Conservation (phyloP, 2,797 vertebrate species). For the Micropoecilia bifurca region DNA sequence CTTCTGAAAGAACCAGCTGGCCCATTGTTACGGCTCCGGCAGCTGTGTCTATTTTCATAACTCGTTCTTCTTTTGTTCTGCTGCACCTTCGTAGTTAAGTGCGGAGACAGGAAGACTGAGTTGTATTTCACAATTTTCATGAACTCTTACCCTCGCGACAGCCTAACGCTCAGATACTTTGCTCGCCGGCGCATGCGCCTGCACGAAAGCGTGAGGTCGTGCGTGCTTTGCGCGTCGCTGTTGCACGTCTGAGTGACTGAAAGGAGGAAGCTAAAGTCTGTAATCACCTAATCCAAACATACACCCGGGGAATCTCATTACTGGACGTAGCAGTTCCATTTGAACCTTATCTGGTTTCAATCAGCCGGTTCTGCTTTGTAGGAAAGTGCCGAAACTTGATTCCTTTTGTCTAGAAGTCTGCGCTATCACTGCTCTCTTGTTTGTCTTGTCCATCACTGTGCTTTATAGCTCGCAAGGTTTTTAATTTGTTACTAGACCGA, state of each 20-base stretch:
- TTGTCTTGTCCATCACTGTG: conserved; percentile 77
- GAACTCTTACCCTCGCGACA: conserved; percentile 73
- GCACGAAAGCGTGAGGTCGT: conserved; percentile 15
- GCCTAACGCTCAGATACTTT: conserved; percentile 34
- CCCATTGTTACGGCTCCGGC: conserved; percentile 80
- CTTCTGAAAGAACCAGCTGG: conserved; percentile 81
- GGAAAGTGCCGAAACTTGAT: conserved; percentile 74
- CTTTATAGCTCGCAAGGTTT: conserved; percentile 55
- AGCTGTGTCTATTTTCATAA: conserved; percentile 85
- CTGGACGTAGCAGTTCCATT: conserved; percentile 81
- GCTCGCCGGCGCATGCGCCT: conserved; percentile 16
- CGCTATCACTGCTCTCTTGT: conserved; percentile 71
- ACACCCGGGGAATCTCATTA: conserved; percentile 84
- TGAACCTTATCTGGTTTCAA: conserved; percentile 85
- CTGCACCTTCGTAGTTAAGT: conserved; percentile 74
- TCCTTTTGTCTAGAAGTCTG: conserved; percentile 76
- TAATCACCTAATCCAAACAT: conserved; percentile 88
- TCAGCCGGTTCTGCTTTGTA: conserved; percentile 76
- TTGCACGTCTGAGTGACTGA: conserved; percentile 63
- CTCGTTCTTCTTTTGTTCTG: conserved; percentile 80
- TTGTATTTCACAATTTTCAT: conserved; percentile 74
- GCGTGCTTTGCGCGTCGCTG: conserved; percentile 35
- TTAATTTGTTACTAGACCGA: conserved; percentile 59
- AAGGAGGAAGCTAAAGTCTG: conserved; percentile 75
- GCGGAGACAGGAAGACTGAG: conserved; percentile 70